phyloP scores from a whole-genome alignment of 2,797 vertebrate genomes.

The Esox masquinongy region DNA sequence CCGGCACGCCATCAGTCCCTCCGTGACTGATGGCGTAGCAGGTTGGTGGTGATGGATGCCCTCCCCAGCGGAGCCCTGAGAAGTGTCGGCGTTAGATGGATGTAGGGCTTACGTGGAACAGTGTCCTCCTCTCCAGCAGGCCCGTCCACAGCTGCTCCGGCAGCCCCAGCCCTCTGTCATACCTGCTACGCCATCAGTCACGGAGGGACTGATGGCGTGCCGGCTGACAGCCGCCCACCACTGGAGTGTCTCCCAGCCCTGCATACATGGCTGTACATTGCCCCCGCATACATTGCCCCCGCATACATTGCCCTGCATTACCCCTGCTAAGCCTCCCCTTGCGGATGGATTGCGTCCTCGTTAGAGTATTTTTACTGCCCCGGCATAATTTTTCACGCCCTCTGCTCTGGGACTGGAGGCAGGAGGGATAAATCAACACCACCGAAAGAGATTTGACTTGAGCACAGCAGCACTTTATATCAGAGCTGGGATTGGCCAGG shows the following conservation, averaged over 20 bases:
- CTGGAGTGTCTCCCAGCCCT: neutral
- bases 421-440: conserved; percentile 58
- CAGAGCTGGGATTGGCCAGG: too few species aligned
- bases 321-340: conserved; percentile 28
- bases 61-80: conserved; percentile 37
- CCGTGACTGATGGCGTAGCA: conserved; percentile 54
- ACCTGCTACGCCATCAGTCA: conserved; percentile 54
- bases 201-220: conserved; percentile 34
- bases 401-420: conserved; percentile 13
- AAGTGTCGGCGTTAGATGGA: conserved; percentile 55
- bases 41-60: conserved; percentile 43
- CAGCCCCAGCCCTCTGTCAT: too few species aligned
- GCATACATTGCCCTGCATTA: conserved; percentile 48
- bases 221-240: conserved; percentile 21
- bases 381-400: conserved; percentile 55
- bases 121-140: too few species aligned
- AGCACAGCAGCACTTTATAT: conserved; percentile 48
- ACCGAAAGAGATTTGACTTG: conserved; percentile 54
- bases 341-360: conserved; percentile 31
- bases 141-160: too few species aligned
- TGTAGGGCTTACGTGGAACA: conserved; percentile 61
- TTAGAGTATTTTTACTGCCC: conserved; percentile 60
- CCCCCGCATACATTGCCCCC: too few species aligned
- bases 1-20: conserved; percentile 34
- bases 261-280: too few species aligned